A percentile compares a stretch with the other conserved stretches of the same genome.
These are phyloP conservation scores for Drosophila barbarae DNA, from an alignment of 2,888 invertebrate species.

Conservation along the genomic window DNA sequence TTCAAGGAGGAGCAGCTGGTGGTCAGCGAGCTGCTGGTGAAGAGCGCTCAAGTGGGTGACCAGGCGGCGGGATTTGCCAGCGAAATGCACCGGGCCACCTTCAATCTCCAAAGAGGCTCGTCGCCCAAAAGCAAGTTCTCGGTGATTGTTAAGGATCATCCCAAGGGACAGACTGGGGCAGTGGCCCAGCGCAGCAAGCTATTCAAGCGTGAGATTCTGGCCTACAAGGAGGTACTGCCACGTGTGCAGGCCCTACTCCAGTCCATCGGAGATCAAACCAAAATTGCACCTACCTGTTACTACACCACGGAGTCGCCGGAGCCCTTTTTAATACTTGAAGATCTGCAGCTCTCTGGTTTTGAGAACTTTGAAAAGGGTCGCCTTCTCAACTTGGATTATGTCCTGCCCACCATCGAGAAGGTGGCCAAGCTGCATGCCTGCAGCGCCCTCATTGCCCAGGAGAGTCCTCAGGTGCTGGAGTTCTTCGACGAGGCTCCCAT, in stretches of 20 bases:
- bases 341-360: slow-evolving; percentile 81
- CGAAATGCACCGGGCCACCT: slow-evolving; percentile 78
- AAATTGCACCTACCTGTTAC: slow-evolving; percentile 78
- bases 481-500: slow-evolving; percentile 77
- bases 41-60: slow-evolving; percentile 61
- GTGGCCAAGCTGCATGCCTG: slow-evolving; percentile 82
- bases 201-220: slow-evolving; percentile 78
- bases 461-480: slow-evolving; percentile 73
- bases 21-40: slow-evolving; percentile 71
- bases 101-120: slow-evolving; percentile 71
- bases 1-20: slow-evolving; percentile 75
- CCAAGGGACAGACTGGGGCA: slow-evolving; percentile 76
- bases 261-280: slow-evolving; percentile 74
- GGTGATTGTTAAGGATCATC: slow-evolving; percentile 78
- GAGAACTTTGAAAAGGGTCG: slow-evolving; percentile 81
- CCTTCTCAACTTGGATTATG: slow-evolving; percentile 82
- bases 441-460: slow-evolving; percentile 77
- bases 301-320: slow-evolving; percentile 78
- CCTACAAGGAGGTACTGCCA: slow-evolving; percentile 77
- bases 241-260: slow-evolving; percentile 73
- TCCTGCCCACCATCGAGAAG: slow-evolving; percentile 80
- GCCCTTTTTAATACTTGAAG: slow-evolving; percentile 81
- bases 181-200: slow-evolving; percentile 78
- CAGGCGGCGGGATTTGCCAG: slow-evolving; percentile 77
- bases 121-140: slow-evolving; percentile 71